Percentiles rank a stretch among this genome's conserved stretches.
Evolutionary conservation across 2,888 invertebrate species (phyloP).

Genomic region (Andrena hattorfiana): DNA sequence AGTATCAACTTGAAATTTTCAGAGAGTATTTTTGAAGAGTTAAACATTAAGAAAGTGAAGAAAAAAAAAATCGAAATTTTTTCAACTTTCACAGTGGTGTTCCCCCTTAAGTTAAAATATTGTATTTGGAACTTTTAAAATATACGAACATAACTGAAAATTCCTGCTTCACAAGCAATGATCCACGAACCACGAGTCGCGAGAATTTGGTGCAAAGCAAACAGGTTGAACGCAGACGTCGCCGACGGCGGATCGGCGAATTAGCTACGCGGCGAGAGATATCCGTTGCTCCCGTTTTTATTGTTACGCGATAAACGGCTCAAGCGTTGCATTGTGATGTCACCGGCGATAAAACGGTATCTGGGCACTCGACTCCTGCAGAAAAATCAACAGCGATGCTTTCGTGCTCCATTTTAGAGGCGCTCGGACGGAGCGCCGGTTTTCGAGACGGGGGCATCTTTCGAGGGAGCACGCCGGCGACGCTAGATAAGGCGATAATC

Average conservation of each 20-base stretch:
- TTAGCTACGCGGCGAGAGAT: conserved; percentile 46
- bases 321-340: conserved; percentile 59
- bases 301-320: conserved; percentile 58
- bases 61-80: no score
- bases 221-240: neutral
- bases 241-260: conserved; percentile 43
- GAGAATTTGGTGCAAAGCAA: neutral
- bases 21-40: no score
- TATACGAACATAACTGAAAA: no score
- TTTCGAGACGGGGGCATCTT: conserved; percentile 15
- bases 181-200: neutral
- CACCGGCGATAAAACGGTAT: conserved; percentile 63
- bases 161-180: no score
- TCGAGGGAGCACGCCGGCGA: conserved; percentile 22
- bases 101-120: no score
- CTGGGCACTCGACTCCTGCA: conserved; percentile 35
- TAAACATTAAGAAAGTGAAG: no score
- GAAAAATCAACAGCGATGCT: conserved; percentile 19
- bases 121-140: no score
- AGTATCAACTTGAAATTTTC: no score
- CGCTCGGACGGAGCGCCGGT: conserved; percentile 1
- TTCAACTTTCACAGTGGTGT: no score
- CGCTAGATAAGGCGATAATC: conserved; percentile 56
- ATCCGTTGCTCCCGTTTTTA: conserved; percentile 61
- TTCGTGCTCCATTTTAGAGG: conserved; percentile 20